Conservation (phyloP, 2,113 vertebrate species). For the Panthera tigris region DNA sequence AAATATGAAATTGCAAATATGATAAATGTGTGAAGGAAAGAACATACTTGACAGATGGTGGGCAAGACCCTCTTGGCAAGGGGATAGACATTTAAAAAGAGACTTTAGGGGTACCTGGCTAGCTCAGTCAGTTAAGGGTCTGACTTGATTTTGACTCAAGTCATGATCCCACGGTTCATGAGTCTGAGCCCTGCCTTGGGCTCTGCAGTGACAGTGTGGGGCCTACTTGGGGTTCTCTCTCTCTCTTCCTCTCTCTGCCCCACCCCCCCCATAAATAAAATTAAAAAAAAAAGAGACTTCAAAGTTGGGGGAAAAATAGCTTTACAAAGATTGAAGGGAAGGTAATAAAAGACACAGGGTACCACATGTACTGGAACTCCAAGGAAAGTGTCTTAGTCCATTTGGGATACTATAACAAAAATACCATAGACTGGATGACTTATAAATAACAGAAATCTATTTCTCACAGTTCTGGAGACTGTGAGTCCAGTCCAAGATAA, state of each 20-base stretch:
- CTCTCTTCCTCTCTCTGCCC: too few relatives aligned
- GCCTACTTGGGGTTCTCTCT: too few relatives aligned
- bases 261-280: too few relatives aligned
- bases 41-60: neutral
- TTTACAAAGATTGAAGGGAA: neutral
- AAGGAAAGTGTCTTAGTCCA: neutral
- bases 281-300: neutral
- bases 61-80: neutral
- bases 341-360: neutral
- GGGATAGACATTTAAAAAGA: neutral
- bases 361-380: neutral
- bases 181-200: too few relatives aligned
- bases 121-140: too few relatives aligned
- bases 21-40: neutral
- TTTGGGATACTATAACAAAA: neutral
- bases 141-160: too few relatives aligned
- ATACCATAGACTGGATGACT: neutral
- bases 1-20: neutral
- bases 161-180: too few relatives aligned
- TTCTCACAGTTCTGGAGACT: neutral
- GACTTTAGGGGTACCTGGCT: neutral
- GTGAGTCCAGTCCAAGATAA: neutral
- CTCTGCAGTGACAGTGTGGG: too few relatives aligned
- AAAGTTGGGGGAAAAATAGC: neutral
- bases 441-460: neutral